Evolutionary conservation across 2,888 invertebrate genomes (phyloP).

Genomic region (Tetragnatha montana): DNA sequence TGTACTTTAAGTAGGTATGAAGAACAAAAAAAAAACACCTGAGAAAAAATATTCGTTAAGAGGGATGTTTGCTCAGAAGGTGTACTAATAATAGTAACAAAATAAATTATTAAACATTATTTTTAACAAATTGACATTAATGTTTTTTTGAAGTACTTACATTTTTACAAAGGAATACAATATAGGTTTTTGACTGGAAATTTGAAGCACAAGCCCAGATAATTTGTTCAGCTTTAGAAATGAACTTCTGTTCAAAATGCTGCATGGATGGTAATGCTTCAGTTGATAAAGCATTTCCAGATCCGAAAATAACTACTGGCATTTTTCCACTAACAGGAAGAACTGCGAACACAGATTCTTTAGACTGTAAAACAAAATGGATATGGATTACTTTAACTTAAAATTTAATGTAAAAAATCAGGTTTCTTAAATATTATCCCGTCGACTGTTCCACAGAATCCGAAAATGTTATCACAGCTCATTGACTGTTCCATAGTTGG

Average conservation of each 20-base stretch:
- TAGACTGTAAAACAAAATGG: constrained; percentile 32
- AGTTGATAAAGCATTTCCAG: constrained; percentile 24
- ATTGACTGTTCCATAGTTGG: too few relatives aligned
- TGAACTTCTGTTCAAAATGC: not conserved
- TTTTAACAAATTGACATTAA: not conserved
- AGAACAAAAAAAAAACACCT: too few relatives aligned
- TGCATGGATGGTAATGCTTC: not conserved
- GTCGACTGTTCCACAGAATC: too few relatives aligned
- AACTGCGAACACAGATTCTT: constrained; percentile 45
- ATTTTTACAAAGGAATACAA: constrained; percentile 42
- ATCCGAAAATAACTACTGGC: constrained; percentile 34
- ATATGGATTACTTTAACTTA: not conserved
- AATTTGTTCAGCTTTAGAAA: constrained; percentile 19
- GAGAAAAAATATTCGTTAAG: too few relatives aligned
- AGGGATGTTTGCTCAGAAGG: too few relatives aligned
- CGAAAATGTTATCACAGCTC: too few relatives aligned
- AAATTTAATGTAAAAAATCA: not conserved
- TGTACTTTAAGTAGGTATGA: too few relatives aligned
- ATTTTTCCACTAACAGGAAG: constrained; percentile 1
- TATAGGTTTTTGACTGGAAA: not conserved
- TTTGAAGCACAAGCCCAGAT: constrained; percentile 37
- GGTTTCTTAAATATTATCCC: too few relatives aligned
- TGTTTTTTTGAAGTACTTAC: constrained; percentile 10
- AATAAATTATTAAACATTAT: not conserved
- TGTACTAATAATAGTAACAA: not conserved